Evolutionary conservation across 2,888 invertebrate species (phyloP).

Genomic region (Leptinotarsa juncta): DNA sequence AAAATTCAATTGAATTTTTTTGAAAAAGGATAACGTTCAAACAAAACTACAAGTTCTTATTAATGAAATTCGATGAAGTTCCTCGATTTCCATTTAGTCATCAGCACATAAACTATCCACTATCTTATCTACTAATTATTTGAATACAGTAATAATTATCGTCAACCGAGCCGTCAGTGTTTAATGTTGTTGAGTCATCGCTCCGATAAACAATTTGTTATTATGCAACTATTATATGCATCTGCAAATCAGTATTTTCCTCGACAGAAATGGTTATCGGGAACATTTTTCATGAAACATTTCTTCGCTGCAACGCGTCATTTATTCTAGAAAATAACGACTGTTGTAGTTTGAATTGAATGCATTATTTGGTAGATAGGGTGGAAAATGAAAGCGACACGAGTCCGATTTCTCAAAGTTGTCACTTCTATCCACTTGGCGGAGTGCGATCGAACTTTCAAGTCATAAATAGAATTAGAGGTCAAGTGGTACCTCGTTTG

Average conservation of each 20-base stretch:
- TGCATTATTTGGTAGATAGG: too few species aligned
- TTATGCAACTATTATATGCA: slow-evolving; percentile 1
- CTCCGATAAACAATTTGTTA: not conserved
- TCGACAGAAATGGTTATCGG: not conserved
- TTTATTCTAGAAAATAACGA: not conserved
- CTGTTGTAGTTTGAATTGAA: too few species aligned
- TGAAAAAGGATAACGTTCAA: too few species aligned
- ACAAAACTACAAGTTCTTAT: too few species aligned
- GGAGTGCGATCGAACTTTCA: too few species aligned
- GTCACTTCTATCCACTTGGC: too few species aligned
- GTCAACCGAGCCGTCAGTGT: not conserved
- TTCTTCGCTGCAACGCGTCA: not conserved
- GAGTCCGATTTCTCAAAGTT: too few species aligned
- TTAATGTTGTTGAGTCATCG: not conserved
- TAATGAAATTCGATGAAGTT: not conserved
- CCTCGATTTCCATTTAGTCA: not conserved
- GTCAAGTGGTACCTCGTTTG: too few species aligned
- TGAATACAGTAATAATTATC: not conserved
- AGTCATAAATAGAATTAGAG: too few species aligned
- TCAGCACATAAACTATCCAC: not conserved
- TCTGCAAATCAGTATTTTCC: not conserved
- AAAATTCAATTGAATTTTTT: too few species aligned
- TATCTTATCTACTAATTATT: not conserved
- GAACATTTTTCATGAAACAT: not conserved
- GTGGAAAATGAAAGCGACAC: too few species aligned